Conservation (phyloP, 2,888 invertebrate species). For the Apocheima hispidaria region DNA sequence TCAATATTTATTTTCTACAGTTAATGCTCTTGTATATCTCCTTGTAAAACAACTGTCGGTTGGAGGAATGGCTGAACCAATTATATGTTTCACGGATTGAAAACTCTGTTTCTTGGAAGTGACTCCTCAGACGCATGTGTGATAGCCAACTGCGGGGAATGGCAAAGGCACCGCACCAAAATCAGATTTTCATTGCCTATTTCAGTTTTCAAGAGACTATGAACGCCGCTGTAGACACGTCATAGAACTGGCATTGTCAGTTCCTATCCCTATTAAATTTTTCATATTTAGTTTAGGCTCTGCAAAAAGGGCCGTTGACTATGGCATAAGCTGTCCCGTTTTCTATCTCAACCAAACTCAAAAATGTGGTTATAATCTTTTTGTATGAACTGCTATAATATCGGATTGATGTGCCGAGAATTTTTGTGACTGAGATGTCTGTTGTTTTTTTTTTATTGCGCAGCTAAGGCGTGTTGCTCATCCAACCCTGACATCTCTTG, state of each 20-base stretch:
- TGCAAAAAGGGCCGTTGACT: background rate
- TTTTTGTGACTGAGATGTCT: conserved; percentile 1
- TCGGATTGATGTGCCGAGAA: background rate
- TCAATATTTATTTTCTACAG: background rate
- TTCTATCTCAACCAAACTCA: background rate
- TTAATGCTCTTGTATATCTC: background rate
- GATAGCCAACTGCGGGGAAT: background rate
- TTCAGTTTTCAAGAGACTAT: background rate
- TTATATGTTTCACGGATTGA: background rate
- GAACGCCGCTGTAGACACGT: background rate
- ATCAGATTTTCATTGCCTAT: background rate
- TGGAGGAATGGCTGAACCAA: background rate
- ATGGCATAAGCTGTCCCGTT: background rate
- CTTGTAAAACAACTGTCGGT: background rate
- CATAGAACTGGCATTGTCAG: background rate
- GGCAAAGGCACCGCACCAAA: background rate
- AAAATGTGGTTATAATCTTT: background rate
- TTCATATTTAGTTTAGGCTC: background rate
- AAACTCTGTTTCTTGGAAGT: background rate
- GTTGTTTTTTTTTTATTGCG: too few relatives aligned
- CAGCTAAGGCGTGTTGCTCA: too few relatives aligned
- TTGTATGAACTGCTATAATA: background rate
- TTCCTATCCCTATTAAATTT: conserved; percentile 1
- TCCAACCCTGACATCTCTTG: too few relatives aligned
- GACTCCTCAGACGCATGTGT: background rate